A percentile compares a stretch with the other conserved stretches of the same genome.
These are phyloP conservation scores for Hippoglossus stenolepis DNA, from an alignment of 2,113 vertebrate genomes.

Conservation along the genomic window DNA sequence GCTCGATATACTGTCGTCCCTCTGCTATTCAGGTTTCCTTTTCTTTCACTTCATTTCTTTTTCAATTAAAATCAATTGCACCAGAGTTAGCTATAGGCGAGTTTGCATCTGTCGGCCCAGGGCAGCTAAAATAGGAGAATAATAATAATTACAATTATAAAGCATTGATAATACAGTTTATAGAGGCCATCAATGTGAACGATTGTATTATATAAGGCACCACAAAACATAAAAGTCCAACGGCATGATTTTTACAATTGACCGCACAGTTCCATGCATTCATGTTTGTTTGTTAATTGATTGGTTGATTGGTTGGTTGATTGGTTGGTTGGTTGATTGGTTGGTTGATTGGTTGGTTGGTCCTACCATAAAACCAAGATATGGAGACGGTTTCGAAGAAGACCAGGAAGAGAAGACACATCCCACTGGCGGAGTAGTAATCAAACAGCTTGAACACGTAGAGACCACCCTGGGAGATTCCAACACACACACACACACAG, in stretches of 20 bases:
- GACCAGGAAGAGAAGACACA: slow-evolving; percentile 92
- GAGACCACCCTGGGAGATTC: slow-evolving; percentile 86
- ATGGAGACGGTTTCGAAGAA: slow-evolving; percentile 94
- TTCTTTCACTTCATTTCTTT: background rate
- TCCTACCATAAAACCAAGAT: slow-evolving; percentile 92
- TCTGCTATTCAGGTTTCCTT: background rate
- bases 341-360: background rate
- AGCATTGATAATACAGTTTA: too few relatives aligned
- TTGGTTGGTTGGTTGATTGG: slow-evolving; percentile 1
- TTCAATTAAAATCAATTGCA: background rate
- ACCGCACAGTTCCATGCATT: too few relatives aligned
- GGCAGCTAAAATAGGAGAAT: too few relatives aligned
- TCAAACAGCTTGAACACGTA: slow-evolving; percentile 95
- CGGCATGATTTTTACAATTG: too few relatives aligned
- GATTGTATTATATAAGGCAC: too few relatives aligned
- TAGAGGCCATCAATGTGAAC: too few relatives aligned
- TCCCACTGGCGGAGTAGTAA: slow-evolving; percentile 94
- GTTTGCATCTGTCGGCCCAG: too few relatives aligned
- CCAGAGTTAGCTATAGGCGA: too few relatives aligned
- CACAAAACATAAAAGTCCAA: too few relatives aligned
- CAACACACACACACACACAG: slow-evolving; percentile 54
- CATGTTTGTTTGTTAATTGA: too few relatives aligned
- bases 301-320: background rate
- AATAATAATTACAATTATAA: too few relatives aligned
- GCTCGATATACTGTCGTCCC: background rate